Evolutionary conservation across 1,140 invertebrate species (phyloP), one percentile per base, ranked within the genome.

Genomic region (Psix sp.): DNA sequence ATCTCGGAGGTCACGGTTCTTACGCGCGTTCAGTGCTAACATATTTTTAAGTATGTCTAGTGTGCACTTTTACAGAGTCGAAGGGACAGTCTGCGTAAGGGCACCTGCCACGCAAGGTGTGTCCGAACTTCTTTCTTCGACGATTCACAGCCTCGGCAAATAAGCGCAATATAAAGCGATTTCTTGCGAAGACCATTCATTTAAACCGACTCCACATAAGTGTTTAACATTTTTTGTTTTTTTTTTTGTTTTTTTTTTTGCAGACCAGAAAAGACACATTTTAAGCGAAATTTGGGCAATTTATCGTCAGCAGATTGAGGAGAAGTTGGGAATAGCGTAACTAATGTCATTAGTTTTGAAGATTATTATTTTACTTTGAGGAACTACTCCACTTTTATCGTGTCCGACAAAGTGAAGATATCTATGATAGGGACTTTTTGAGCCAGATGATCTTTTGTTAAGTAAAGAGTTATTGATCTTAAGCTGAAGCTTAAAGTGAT

Each of bases 1-100:
- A 87, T 87, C 85, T 70, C 74, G 68, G 81, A 85, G 85, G 85
- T 87, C 86, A 86, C 80, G 84, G 84, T 86, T 78, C 82, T 86
- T 86, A 85, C 82, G 77, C 72, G 74, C 78, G 51, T 59, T 74
- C 77, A 76, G 76, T 79, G 80, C 80, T 81, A 85, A 85, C 82
- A 85, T 82, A 85, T 84, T 85, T 86, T 86, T 86, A 86, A 86
- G 79, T 81, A 84, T 76, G 82, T 79, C 52, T 71, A 68, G 72
- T 67, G 76, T 48, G 72, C 42, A 68, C 74, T 65, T 70, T 75
- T 73, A 45, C 59, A 16, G 57, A 73, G 21, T 56, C 54, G 60
- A 66, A 68, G 70, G 72, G 75, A 77, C 40, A 59, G 71, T 67
- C 62, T 57, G 71, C 42, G 45, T 48, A 52, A 70, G 66, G 76